Conservation (phyloP, 1,140 invertebrate species). For the Carposina sasakii region DNA sequence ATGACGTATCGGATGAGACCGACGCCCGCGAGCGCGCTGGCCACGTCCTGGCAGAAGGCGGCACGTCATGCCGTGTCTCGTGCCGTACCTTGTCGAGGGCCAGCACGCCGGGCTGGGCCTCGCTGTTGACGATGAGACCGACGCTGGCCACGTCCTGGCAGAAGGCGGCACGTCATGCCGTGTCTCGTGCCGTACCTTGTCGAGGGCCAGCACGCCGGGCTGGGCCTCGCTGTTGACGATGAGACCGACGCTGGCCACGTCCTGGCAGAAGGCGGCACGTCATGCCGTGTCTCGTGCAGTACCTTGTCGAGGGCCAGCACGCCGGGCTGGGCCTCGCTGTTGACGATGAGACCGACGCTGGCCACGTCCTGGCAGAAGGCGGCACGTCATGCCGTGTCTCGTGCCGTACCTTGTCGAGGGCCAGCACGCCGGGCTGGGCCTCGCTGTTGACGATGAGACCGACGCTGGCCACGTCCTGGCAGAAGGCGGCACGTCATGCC, state of each 20-base stretch:
- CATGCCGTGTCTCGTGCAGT: too few species aligned
- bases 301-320: conserved; percentile 89
- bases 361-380: conserved; percentile 97
- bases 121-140: conserved; percentile 88
- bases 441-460: conserved; percentile 90
- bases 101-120: conserved; percentile 83
- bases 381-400: too few species aligned
- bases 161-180: too few species aligned
- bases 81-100: conserved; percentile 84
- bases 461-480: conserved; percentile 93
- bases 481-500: too few species aligned
- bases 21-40: conserved; percentile 92
- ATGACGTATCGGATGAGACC: too few species aligned
- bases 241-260: conserved; percentile 90
- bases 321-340: conserved; percentile 85
- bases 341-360: conserved; percentile 88
- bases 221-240: conserved; percentile 88
- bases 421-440: conserved; percentile 82
- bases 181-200: conserved; percentile 80
- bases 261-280: conserved; percentile 98
- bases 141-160: conserved; percentile 95
- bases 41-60: conserved; percentile 96
- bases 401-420: conserved; percentile 83
- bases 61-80: too few species aligned
- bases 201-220: conserved; percentile 85